These are phyloP conservation scores for Zaprionus lachaisei DNA, from an alignment of 1,140 invertebrate species.

Conservation along the genomic window DNA sequence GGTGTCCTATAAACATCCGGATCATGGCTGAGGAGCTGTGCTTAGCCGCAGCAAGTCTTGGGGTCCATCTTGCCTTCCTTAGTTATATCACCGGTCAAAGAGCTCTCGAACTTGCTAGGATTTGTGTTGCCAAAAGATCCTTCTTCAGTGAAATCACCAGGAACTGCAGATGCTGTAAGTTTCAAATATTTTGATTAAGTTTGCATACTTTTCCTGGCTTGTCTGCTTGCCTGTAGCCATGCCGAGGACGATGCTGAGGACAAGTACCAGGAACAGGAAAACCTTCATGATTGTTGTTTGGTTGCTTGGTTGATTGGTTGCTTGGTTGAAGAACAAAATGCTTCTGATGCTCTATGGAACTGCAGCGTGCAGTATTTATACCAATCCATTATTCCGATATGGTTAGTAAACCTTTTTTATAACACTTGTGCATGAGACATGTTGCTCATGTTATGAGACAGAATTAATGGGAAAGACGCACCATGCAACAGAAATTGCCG, in stretches of 20 bases:
- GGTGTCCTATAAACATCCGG: not conserved
- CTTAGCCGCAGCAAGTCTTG: constrained; percentile 60
- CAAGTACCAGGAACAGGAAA: constrained; percentile 37
- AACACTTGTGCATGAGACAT: not conserved
- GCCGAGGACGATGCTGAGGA: constrained; percentile 51
- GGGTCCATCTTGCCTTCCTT: constrained; percentile 17
- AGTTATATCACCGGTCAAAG: not conserved
- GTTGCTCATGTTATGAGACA: not conserved
- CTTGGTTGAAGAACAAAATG: constrained; percentile 29
- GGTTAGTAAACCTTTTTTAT: not conserved
- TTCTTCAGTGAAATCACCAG: not conserved
- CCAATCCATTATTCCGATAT: not conserved
- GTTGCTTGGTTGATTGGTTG: constrained; percentile 2
- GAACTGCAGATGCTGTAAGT: not conserved
- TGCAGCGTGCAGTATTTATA: constrained; percentile 42
- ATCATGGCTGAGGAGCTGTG: not conserved
- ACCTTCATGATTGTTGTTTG: constrained; percentile 56
- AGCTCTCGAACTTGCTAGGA: constrained; percentile 18
- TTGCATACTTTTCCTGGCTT: not conserved
- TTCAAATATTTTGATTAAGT: not conserved
- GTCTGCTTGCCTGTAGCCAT: constrained; percentile 45
- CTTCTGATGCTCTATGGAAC: constrained; percentile 31
- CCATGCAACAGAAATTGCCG: not conserved
- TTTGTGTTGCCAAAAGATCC: not conserved
- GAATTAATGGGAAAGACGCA: not conserved